phyloP scores from a whole-genome alignment of 2,888 invertebrate genomes.

The Metalampra italica region DNA sequence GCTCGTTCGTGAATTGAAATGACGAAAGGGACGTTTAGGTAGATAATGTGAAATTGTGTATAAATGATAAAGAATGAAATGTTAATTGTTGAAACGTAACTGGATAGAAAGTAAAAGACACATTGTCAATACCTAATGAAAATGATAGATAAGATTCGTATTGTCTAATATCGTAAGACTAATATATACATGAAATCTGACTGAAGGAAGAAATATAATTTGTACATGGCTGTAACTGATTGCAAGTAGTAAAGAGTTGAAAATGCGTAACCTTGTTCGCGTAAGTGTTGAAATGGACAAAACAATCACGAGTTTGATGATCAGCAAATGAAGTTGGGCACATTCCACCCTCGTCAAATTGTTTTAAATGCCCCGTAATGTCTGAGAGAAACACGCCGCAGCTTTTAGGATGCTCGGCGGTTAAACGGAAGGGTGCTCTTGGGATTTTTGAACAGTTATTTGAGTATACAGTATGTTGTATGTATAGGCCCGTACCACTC shows the following conservation, averaged over 20 bases:
- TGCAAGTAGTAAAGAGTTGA: neutral
- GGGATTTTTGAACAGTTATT: neutral
- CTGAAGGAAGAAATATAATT: slow-evolving; percentile 52
- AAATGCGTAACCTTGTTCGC: neutral
- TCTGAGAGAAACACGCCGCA: slow-evolving; percentile 2
- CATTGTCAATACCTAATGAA: slow-evolving; percentile 46
- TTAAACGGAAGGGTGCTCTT: slow-evolving; percentile 1
- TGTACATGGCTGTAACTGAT: slow-evolving; percentile 4
- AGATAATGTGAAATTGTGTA: slow-evolving; percentile 69
- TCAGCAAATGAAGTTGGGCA: slow-evolving; percentile 12
- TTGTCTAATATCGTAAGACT: slow-evolving; percentile 32
- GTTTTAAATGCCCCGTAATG: slow-evolving; percentile 11
- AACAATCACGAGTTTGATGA: slow-evolving; percentile 8
- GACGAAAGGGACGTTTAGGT: slow-evolving; percentile 55
- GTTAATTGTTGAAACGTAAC: slow-evolving; percentile 68
- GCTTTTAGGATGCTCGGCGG: slow-evolving; percentile 2
- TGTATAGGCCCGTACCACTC: neutral
- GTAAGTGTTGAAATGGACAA: slow-evolving; percentile 5
- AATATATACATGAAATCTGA: slow-evolving; percentile 26
- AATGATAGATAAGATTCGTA: slow-evolving; percentile 29
- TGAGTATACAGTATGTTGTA: neutral
- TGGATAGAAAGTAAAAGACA: slow-evolving; percentile 54
- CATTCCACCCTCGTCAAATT: slow-evolving; percentile 18
- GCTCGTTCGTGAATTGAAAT: slow-evolving; percentile 41
- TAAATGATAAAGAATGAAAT: slow-evolving; percentile 57